Evolutionary conservation across 2,888 invertebrate species (phyloP), one percentile per base, ranked within the genome.

Genomic region (Drosophila infuscata): DNA sequence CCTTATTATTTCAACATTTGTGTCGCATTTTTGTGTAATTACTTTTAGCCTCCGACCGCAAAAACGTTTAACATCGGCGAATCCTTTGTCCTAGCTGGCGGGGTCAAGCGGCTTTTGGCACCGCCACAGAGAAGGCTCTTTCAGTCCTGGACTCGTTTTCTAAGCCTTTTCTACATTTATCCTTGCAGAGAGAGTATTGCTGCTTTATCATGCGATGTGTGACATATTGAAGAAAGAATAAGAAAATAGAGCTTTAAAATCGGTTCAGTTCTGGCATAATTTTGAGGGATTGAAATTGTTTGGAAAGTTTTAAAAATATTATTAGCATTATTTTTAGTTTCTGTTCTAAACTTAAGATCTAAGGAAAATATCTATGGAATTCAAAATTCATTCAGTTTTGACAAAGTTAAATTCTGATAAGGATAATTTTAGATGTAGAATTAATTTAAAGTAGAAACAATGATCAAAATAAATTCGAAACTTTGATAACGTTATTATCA

Each of bases 11-110:
- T 58, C 43, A 49, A 43, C 64, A 74, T 68, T 79, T 71, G 62
- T 65, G 59, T 57, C 51, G 59, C 56, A 51, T 52, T 59, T 48
- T 33, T 30, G 20, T 41, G 66, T 82, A 85, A 82, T 85, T 71
- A 67, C 72, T 71, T 54, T 48, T 29, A 36, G 65, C 49, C 49
- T 49, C 49, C 49, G 3, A 25, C 63, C 52, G 57, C 61, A 46
- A 71, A 46, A 71, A 62, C 78, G 68, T 66, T 69, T 66, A 78
- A 51, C 53, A 49, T 36, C 20, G 62, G 25, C 17, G 25, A 35
- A 52, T 60, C 58, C 49, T 54, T 69, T 65, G 74, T 66, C 35
- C 51, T 57, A 48, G 60, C 56, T 48, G 70, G 58, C 81, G 66
- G 63, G 80, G 76, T 74, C 76, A 80, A 80, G 67, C 64, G 61